These are phyloP conservation scores for Chrosomus eos DNA, from an alignment of 2,797 vertebrate species.

Conservation along the genomic window DNA sequence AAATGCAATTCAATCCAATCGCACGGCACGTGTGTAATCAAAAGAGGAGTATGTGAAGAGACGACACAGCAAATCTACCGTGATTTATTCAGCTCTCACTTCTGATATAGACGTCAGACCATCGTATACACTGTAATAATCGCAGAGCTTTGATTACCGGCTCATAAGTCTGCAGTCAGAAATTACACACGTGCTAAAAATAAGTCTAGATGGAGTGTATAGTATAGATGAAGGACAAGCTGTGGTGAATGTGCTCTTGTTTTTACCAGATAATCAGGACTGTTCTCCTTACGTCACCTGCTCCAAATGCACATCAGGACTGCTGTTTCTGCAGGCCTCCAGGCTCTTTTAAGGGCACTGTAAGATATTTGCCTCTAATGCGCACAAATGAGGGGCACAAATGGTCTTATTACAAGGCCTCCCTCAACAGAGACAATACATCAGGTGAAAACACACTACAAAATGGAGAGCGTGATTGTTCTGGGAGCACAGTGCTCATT, in stretches of 20 bases:
- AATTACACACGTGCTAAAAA: conserved; percentile 49
- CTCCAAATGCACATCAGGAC: conserved; percentile 59
- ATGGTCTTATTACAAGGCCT: conserved; percentile 82
- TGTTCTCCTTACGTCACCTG: conserved; percentile 62
- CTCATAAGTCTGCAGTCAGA: conserved; percentile 29
- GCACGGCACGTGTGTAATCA: conserved; percentile 46
- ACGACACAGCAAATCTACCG: conserved; percentile 37
- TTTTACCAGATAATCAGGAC: conserved; percentile 41
- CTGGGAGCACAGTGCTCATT: conserved; percentile 81
- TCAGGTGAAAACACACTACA: conserved; percentile 77
- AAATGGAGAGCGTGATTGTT: conserved; percentile 82
- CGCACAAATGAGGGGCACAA: conserved; percentile 79
- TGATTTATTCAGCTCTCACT: conserved; percentile 29
- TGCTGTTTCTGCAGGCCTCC: conserved; percentile 71
- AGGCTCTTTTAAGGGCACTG: conserved; percentile 76
- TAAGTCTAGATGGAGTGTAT: conserved; percentile 7
- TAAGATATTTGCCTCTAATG: conserved; percentile 81
- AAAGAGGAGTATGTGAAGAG: conserved; percentile 43
- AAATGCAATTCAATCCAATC: conserved; percentile 52
- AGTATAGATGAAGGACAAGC: conserved; percentile 12
- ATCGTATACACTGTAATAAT: conserved; percentile 46
- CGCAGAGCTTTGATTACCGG: conserved; percentile 43
- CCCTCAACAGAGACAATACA: conserved; percentile 77
- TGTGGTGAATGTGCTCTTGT: conserved; percentile 24
- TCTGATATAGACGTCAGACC: conserved; percentile 41